Evolutionary conservation across 2,797 vertebrate species (phyloP), one percentile per base, ranked within the genome.

Genomic region (Bradypodion pumilum): DNA sequence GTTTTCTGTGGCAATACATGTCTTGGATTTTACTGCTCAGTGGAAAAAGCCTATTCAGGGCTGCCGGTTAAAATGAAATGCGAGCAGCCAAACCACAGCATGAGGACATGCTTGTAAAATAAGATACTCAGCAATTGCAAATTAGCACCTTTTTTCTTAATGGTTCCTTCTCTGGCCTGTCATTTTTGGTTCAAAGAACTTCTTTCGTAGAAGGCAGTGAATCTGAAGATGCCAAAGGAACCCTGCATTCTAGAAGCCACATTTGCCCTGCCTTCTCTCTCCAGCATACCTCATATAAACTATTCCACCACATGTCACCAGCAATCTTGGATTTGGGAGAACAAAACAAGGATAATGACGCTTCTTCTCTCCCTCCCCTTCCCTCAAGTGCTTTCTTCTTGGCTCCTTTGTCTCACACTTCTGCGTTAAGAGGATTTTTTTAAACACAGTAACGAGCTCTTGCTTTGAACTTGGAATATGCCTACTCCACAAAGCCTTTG

Each of bases 401-500:
- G 86, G 78, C 74, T 49, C 78, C 89, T 94, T 93, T 93, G 91
- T 91, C 92, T 94, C 29, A 1, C 92, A 83, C 91, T 94, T 95
- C 91, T 80, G 89, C 96, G 94, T 95, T 95, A 95, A 97, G 93
- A 92, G 93, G 95, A 95, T 97, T 96, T 95, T 95, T 93, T 90
- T 92, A 85, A 91, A 87, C 90, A 92, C 93, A 92, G 93, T 95
- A 94, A 93, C 89, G 89, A 94, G 94, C 88, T 88, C 84, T 94
- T 59, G 73, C 96, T 98, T 97, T 97, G 96, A 97, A 97, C 95
- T 96, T 91, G 91, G 93, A 96, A 96, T 95, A 92, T 91, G 84
- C 88, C 88, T 85, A 89, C 86, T 86, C 86, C 93, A 91, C 90
- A 93, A 93, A 95, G 91, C 91, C 79, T 92, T 93, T 93, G 92